phyloP scores from a whole-genome alignment of 1,140 invertebrate species.

The Lethocerus indicus region DNA sequence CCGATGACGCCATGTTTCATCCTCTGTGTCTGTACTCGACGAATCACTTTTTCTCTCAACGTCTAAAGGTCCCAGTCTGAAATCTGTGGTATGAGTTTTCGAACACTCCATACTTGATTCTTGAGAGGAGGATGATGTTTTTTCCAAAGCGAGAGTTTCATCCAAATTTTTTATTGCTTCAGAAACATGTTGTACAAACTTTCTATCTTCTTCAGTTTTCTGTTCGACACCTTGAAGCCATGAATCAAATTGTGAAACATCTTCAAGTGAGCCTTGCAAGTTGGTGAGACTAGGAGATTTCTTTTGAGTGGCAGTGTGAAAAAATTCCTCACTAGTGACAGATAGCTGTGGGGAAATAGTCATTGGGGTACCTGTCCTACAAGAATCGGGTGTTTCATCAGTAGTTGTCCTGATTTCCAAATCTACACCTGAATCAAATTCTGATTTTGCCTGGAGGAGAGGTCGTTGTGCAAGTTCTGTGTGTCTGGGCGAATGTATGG shows the following conservation, averaged over 20 bases:
- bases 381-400: constrained; percentile 12
- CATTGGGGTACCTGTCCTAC: constrained; percentile 8
- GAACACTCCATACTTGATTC: constrained; percentile 34
- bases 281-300: constrained; percentile 33
- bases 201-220: constrained; percentile 29
- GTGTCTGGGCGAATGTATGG: constrained; percentile 9
- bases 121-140: constrained; percentile 32
- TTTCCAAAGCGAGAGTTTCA: constrained; percentile 40
- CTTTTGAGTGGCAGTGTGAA: constrained; percentile 6
- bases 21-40: constrained; percentile 43
- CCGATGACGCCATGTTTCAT: constrained; percentile 42
- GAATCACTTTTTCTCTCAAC: constrained; percentile 12
- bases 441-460: constrained; percentile 9
- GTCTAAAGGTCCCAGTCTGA: constrained; percentile 20
- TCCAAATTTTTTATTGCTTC: constrained; percentile 46
- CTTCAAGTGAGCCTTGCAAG: constrained; percentile 23
- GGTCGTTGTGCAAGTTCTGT: constrained; percentile 7
- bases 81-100: constrained; percentile 20
- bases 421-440: constrained; percentile 20
- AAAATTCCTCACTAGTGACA: constrained; percentile 12
- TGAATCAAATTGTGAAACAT: constrained; percentile 27
- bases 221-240: constrained; percentile 37
- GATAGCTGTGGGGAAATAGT: constrained; percentile 18
- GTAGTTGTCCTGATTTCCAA: constrained; percentile 14
- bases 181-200: constrained; percentile 38